Base-by-base conservation (phyloP, 2,113 vertebrate species). In the Aplodontia rufa region DNA sequence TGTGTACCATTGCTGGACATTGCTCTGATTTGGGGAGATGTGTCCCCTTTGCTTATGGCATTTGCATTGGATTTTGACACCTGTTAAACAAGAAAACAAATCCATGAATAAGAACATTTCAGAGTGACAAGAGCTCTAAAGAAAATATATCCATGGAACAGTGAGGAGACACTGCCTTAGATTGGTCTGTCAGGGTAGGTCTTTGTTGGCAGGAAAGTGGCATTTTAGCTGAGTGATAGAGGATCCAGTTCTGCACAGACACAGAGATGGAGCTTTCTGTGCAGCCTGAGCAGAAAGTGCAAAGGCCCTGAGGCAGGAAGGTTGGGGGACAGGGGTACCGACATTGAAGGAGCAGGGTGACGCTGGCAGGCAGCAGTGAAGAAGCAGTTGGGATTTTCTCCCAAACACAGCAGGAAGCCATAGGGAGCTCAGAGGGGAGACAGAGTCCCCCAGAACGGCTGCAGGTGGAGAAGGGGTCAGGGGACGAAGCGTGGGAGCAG, bases 381-480 rank as follows among this genome's bases (percentile, higher is more conserved):
- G 26, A 22, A 16, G 69, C 14, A 49, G 19, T 47, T 3, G 9
- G 51, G 30, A n/a, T 53, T 86, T 75, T 64, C 47, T 58, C 53
- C n/a, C 37, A 12, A 8, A 6, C 0, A 3, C 66, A 30, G 0
- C 13, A 26, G 40, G 22, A 74, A 51, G 19, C 2, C 24, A 14
- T 51, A 1, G 2, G 53, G 7, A 30, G 51, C n/a, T 45, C 47
- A 8, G 16, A 32, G 51, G 12, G 42, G 6, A 20, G 55, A 45
- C 10, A 4, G n/a, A 1, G n/a, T n/a, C n/a, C n/a, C n/a, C n/a
- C n/a, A n/a, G n/a, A n/a, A n/a, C 51, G 78, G n/a, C n/a, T 17
- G 7, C 0, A 1, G 32, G n/a, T 53, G 24, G 79, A 60, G 49
- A 79, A 37, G 0, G 0, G 6, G 30, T 32, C 20, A 5, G 0